Evolutionary conservation across 2,797 vertebrate genomes (phyloP), one percentile per base, ranked within the genome.

Genomic region (Artibeus lituratus): DNA sequence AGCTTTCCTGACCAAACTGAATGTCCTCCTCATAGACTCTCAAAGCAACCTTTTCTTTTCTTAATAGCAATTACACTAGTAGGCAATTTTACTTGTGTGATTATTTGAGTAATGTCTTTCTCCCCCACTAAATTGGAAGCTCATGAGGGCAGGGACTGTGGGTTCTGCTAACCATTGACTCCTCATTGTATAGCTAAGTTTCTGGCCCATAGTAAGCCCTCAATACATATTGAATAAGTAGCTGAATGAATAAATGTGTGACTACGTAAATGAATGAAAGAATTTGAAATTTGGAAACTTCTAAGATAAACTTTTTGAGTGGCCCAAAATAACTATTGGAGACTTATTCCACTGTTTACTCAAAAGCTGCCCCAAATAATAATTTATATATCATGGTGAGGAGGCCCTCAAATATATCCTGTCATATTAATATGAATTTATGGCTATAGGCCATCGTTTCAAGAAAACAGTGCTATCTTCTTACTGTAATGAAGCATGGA

Each of bases 401-500:
- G 57, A 5, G 2, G 6, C 3, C 62, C 12, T 81, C 84, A 91
- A 82, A 62, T 57, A 87, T 70, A 94, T 65, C 69, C 72, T 90
- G 37, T 70, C 69, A 76, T 55, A 55, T 57, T 72, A 92, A 94
- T 86, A 81, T 16, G 12, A 47, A 84, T 92, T 81, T 72, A 49
- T 94, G 90, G 42, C 85, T 53, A 3, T 47, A 47, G 91, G 84
- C 84, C 53, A 70, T 24, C 29, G 72, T 84, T 87, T 87, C 26
- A 76, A 85, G 81, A 94, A 78, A 42, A 67, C 65, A 80, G 81
- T 37, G 44, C 29, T 90, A 37, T 95, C 87, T 91, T 91, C 90
- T 94, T 90, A 86, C 81, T 10, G 32, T 69, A 83, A 29, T 73
- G 53, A 96, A 96, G 42, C 16, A 53, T 65, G 55, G 3, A 76